A percentile compares a stretch with the other conserved stretches of the same genome.
Evolutionary conservation across 1,140 invertebrate genomes (phyloP).

Genomic region (Brachystomella parvula): DNA sequence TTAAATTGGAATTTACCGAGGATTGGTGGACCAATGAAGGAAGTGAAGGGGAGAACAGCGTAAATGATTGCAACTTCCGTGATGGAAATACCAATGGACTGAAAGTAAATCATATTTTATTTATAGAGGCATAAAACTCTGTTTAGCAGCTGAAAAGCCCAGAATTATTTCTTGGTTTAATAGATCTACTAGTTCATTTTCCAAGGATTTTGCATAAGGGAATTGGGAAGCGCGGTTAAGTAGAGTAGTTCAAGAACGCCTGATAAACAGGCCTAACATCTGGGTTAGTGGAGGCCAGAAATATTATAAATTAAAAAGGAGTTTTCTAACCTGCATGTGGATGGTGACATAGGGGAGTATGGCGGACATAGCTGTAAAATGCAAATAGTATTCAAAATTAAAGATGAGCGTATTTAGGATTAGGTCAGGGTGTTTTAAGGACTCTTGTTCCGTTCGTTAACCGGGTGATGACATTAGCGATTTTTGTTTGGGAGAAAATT

Average conservation of each 20-base stretch:
- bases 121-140: neutral
- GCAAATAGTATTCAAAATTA: constrained; percentile 17
- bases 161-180: no score
- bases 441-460: no score
- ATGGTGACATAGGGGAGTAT: constrained; percentile 73
- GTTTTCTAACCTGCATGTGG: constrained; percentile 61
- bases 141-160: neutral
- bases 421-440: neutral
- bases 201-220: no score
- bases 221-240: no score
- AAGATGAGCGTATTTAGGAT: neutral
- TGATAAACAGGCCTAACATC: no score
- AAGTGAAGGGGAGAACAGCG: constrained; percentile 68
- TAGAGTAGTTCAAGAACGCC: no score
- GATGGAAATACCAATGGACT: constrained; percentile 63
- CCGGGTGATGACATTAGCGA: no score
- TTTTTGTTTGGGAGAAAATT: no score
- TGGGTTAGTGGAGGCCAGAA: no score
- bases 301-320: no score
- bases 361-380: constrained; percentile 59
- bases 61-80: constrained; percentile 77
- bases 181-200: no score
- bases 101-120: neutral
- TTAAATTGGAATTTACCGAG: constrained; percentile 52
- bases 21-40: constrained; percentile 67